These are phyloP conservation scores for Amiota minor DNA, from an alignment of 2,888 invertebrate genomes.

Conservation along the genomic window DNA sequence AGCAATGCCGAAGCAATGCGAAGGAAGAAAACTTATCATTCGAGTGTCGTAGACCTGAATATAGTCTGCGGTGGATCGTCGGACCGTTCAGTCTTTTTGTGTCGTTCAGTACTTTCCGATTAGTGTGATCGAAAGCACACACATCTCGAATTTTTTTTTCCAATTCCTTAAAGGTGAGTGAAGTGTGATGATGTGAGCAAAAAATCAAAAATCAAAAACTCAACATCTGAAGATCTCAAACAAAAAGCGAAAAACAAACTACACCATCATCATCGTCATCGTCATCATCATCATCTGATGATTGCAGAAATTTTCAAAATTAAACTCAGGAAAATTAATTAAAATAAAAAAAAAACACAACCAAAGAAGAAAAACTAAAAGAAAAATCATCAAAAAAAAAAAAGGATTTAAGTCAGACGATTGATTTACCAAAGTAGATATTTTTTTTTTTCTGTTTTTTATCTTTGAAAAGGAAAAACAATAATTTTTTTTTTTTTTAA, in stretches of 20 bases:
- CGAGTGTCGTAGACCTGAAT: slow-evolving; percentile 64
- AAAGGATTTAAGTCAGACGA: neutral
- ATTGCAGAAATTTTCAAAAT: neutral
- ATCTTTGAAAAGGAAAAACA: no score
- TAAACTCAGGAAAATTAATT: neutral
- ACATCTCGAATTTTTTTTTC: slow-evolving; percentile 69
- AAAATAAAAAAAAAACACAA: neutral
- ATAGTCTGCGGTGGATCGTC: slow-evolving; percentile 75
- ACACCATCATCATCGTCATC: neutral
- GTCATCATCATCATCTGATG: neutral
- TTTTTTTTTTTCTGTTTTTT: neutral
- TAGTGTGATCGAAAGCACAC: slow-evolving; percentile 72
- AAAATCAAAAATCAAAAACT: slow-evolving; percentile 32
- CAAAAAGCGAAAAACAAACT: neutral
- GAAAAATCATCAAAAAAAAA: slow-evolving; percentile 10
- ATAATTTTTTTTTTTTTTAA: no score
- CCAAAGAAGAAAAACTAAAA: slow-evolving; percentile 30
- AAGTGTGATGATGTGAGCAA: slow-evolving; percentile 42
- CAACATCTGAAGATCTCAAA: neutral
- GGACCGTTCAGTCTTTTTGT: slow-evolving; percentile 74
- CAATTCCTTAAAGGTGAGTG: slow-evolving; percentile 74
- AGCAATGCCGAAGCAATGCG: no score
- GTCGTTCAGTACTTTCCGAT: slow-evolving; percentile 72
- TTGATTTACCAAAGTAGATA: no score
- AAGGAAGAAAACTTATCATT: slow-evolving; percentile 62